These are phyloP conservation scores for Drosophila kuntzei DNA, from an alignment of 2,888 invertebrate genomes.

Conservation along the genomic window DNA sequence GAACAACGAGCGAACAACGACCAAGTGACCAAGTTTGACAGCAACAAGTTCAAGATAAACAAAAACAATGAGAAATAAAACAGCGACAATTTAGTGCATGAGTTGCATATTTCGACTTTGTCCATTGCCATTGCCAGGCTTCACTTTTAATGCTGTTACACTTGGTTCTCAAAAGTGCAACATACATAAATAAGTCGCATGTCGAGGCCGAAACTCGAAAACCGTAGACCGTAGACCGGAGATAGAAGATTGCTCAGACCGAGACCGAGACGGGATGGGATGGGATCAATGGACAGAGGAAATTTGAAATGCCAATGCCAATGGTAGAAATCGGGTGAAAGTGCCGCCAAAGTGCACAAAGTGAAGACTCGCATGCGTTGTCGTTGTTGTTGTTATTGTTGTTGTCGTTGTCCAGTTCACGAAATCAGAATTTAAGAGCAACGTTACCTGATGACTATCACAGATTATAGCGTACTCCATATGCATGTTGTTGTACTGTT, in stretches of 20 bases:
- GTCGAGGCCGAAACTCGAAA: constrained; percentile 23
- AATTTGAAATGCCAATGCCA: constrained; percentile 74
- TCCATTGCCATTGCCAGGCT: constrained; percentile 23
- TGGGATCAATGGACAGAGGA: constrained; percentile 56
- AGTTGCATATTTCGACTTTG: constrained; percentile 67
- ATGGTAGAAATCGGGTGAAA: constrained; percentile 79
- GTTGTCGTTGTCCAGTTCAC: constrained; percentile 69
- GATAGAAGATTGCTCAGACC: not conserved
- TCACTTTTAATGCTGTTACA: constrained; percentile 58
- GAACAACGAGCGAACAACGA: constrained; percentile 49
- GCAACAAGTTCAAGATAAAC: constrained; percentile 80
- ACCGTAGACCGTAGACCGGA: constrained; percentile 20
- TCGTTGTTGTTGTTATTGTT: constrained; percentile 43
- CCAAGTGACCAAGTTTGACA: constrained; percentile 80
- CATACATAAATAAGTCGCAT: constrained; percentile 63
- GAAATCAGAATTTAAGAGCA: constrained; percentile 78
- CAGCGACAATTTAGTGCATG: constrained; percentile 81
- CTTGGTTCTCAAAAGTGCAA: constrained; percentile 67
- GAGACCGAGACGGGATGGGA: not conserved
- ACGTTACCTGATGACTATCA: constrained; percentile 73
- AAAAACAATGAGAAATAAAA: constrained; percentile 79
- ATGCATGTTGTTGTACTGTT: constrained; percentile 57
- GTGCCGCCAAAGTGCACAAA: constrained; percentile 73
- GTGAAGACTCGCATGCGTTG: constrained; percentile 67
- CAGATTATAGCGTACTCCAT: constrained; percentile 68